Percentiles rank a stretch among this genome's conserved stretches.
Evolutionary conservation across 2,113 vertebrate species (phyloP).

Genomic region (Struthidea cinerea): DNA sequence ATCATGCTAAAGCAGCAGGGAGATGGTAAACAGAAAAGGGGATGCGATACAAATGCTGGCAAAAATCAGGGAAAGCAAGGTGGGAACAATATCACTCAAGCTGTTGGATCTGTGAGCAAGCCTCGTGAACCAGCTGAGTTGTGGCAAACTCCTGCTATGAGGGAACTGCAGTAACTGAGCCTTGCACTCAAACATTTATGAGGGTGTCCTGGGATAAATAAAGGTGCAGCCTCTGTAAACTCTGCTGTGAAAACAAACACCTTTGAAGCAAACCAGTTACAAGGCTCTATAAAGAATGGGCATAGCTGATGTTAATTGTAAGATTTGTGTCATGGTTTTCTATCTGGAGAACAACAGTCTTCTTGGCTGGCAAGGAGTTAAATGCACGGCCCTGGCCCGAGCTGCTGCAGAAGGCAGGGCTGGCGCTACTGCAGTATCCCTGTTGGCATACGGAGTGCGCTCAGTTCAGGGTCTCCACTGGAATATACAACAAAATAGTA

Average conservation of each 20-base stretch:
- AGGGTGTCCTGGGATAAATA: conserved; percentile 52
- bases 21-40: not conserved
- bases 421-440: not conserved
- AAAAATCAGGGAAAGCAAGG: conserved; percentile 36
- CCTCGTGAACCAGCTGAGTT: conserved; percentile 37
- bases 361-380: conserved; percentile 21
- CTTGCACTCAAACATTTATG: conserved; percentile 40
- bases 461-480: not conserved
- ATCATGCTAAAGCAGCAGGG: not conserved
- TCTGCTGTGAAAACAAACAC: conserved; percentile 21
- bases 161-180: conserved; percentile 48
- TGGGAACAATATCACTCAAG: not conserved
- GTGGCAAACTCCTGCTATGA: conserved; percentile 12
- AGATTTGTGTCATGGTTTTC: not conserved
- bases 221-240: conserved; percentile 34
- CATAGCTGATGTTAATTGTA: not conserved
- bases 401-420: not conserved
- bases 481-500: not conserved
- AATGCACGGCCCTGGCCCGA: not conserved
- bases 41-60: conserved; percentile 1
- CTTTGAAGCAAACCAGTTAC: conserved; percentile 6
- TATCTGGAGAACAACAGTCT: not conserved
- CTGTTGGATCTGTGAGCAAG: conserved; percentile 34
- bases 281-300: conserved; percentile 1
- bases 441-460: not conserved